Percentiles rank a stretch among this genome's conserved stretches.
Conservation (phyloP, 2,888 invertebrate species). For the Ophonus ardosiacus region DNA sequence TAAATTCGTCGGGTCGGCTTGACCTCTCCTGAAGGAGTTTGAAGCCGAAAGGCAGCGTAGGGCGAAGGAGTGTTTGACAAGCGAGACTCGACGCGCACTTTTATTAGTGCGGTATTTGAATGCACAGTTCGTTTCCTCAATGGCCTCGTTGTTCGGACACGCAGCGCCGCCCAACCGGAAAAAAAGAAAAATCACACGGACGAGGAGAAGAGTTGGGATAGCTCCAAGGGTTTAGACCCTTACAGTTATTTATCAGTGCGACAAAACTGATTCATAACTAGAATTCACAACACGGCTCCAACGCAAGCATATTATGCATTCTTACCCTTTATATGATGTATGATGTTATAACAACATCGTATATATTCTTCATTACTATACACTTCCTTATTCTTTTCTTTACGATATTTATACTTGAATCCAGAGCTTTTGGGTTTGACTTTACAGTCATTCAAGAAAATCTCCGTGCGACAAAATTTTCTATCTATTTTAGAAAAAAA, state of each 20-base stretch:
- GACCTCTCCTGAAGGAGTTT: background rate
- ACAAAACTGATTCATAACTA: constrained; percentile 17
- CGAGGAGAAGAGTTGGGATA: background rate
- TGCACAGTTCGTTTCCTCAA: constrained; percentile 51
- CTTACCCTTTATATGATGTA: background rate
- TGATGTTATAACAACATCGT: background rate
- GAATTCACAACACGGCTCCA: background rate
- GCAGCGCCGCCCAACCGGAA: constrained; percentile 54
- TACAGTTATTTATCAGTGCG: constrained; percentile 32
- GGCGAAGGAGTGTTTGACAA: constrained; percentile 19
- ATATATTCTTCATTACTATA: background rate
- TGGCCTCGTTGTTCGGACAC: constrained; percentile 53
- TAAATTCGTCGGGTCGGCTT: constrained; percentile 24
- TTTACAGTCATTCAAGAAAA: too few relatives aligned
- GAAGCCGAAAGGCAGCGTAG: constrained; percentile 2
- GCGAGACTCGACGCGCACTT: constrained; percentile 24
- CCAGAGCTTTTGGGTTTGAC: too few relatives aligned
- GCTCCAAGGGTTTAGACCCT: constrained; percentile 4
- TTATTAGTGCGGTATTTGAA: constrained; percentile 61
- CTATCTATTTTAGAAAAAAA: too few relatives aligned
- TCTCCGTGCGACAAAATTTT: too few relatives aligned
- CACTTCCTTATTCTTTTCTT: background rate
- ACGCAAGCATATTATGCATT: background rate
- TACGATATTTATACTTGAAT: too few relatives aligned
- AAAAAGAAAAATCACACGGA: constrained; percentile 58